Evolutionary conservation across 2,797 vertebrate genomes (phyloP).

Genomic region (Acomys russatus): DNA sequence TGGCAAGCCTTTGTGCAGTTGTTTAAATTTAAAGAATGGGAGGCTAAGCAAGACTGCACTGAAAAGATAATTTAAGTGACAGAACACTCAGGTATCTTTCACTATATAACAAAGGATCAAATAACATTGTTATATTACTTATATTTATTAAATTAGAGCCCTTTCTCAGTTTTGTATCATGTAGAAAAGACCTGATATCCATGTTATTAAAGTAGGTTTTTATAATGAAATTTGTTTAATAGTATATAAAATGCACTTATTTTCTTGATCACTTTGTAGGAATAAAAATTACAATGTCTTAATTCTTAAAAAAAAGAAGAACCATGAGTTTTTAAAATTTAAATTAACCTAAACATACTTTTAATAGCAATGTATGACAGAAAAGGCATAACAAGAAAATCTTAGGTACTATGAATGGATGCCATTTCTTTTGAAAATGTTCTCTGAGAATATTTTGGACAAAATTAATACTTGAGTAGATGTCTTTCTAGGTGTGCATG

Average conservation of each 20-base stretch:
- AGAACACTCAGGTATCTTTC: background rate
- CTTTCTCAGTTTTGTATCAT: background rate
- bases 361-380: background rate
- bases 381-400: background rate
- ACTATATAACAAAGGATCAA: background rate
- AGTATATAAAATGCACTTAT: background rate
- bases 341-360: background rate
- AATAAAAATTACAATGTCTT: background rate
- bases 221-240: background rate
- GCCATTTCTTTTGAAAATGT: background rate
- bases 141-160: background rate
- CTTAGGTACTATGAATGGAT: background rate
- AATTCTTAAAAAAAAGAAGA: background rate
- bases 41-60: background rate
- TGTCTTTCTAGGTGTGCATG: too few relatives aligned
- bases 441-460: background rate
- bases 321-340: background rate
- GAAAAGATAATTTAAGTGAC: background rate
- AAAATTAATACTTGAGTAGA: background rate
- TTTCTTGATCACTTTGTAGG: background rate
- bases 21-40: conserved; percentile 5
- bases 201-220: background rate
- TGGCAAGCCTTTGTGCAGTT: background rate
- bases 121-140: background rate
- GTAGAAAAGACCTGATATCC: background rate